Evolutionary conservation across 2,797 vertebrate species (phyloP).

Genomic region (Neomorphus geoffroyi): DNA sequence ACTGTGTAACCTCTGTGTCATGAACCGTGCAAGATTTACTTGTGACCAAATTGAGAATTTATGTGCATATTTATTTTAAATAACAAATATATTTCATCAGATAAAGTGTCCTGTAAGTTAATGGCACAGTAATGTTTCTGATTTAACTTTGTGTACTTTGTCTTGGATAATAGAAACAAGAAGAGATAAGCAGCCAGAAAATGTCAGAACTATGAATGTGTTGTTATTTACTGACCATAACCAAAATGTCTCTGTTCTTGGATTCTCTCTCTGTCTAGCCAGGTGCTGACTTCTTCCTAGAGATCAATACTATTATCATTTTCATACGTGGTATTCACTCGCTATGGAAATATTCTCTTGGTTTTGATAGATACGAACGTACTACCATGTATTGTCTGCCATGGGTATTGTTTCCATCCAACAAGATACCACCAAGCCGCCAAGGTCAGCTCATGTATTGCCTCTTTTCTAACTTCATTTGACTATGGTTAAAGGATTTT

Average conservation of each 20-base stretch:
- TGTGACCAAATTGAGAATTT: not conserved
- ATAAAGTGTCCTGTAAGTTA: not conserved
- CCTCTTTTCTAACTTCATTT: not conserved
- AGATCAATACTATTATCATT: not conserved
- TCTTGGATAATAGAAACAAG: not conserved
- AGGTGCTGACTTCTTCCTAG: not conserved
- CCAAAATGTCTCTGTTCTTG: not conserved
- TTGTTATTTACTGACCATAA: not conserved
- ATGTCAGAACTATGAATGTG: not conserved
- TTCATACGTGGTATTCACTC: not conserved
- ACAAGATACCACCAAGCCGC: not conserved
- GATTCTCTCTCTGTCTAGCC: not conserved
- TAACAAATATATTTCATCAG: not conserved
- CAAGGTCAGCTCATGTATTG: not conserved
- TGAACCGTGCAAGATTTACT: not conserved
- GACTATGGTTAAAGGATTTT: not conserved
- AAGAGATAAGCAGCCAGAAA: not conserved
- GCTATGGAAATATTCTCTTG: not conserved
- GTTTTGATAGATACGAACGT: not conserved
- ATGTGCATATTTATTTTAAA: not conserved
- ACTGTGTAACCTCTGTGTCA: not conserved
- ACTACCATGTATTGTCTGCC: not conserved
- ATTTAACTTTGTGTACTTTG: not conserved
- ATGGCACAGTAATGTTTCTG: not conserved
- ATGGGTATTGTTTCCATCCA: not conserved